Base-by-base conservation (phyloP, 2,888 invertebrate species). In the Nymphalis polychloros region DNA sequence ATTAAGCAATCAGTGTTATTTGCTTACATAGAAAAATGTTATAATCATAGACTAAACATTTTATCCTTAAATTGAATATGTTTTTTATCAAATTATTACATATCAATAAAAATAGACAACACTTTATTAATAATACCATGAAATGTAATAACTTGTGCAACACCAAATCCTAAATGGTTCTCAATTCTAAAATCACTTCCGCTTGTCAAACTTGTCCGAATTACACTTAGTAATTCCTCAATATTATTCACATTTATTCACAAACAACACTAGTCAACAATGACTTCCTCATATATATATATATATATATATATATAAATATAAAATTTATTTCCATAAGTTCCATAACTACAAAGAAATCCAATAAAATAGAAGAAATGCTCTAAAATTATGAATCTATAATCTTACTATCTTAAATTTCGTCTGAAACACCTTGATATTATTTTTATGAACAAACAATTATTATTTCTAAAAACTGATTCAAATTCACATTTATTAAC, bases 71-170 rank as follows among this genome's bases (percentile, higher is more conserved):
- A 67, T 19, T 55, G 61, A 61, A 65, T 52, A 59, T 52, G 27
- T 65, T 59, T 59, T n/a, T 50, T 65, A 60, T 66, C 16, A 53
- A 55, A 55, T 55, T 31, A 55, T 27, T 31, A 60, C 46, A 5
- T 65, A 52, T 59, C 10, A 7, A 49, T 57, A 64, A 20, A 64
- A 64, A 59, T 64, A 64, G 59, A 64, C 59, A 64, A 64, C 64
- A 64, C 35, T 49, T 64, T 47, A 64, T 57, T 19, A 31, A 49
- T 31, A 48, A 57, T 27, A 47, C 20, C 35, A 20, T 53, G 6
- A 27, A 27, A 53, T 27, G 8, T 55, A 31, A 55, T 27, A 55
- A 31, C 17, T 10, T 31, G 27, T 55, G 53, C 53, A 17, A n/a
- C 31, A 7, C 31, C 8, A 55, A 55, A 55, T 16, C 53, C 31